A percentile compares a stretch with the other conserved stretches of the same genome.
Conservation (phyloP, 2,888 invertebrate genomes). For the Elysia crispata region DNA sequence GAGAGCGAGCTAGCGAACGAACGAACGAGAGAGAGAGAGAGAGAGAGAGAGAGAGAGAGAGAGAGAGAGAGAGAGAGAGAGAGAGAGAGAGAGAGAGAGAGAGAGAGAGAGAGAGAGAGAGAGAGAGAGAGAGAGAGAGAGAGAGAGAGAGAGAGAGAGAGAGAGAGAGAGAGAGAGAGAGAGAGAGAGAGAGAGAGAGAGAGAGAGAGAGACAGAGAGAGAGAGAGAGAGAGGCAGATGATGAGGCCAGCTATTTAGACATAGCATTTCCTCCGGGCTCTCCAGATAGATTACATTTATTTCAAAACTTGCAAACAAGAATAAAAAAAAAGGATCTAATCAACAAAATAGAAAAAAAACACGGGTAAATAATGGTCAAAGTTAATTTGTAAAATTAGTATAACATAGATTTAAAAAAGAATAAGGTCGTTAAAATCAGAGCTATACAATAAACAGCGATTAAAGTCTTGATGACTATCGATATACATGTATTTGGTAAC, state of each 20-base stretch:
- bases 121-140: neutral
- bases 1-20: no score
- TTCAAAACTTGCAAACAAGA: neutral
- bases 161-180: slow-evolving; percentile 35
- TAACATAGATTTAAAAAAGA: no score
- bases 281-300: no score
- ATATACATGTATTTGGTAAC: no score
- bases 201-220: no score
- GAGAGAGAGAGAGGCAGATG: neutral
- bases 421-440: no score
- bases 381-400: no score
- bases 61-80: slow-evolving; percentile 28
- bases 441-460: no score
- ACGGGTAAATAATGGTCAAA: no score
- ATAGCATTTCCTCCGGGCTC: no score
- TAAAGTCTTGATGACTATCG: no score
- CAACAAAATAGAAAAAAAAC: neutral
- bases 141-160: slow-evolving; percentile 24
- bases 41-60: slow-evolving; percentile 37
- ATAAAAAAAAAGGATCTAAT: neutral
- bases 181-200: slow-evolving; percentile 20
- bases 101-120: neutral
- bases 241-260: neutral
- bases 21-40: slow-evolving; percentile 39
- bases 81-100: slow-evolving; percentile 18